These are phyloP conservation scores for Himantopus leucocephalus DNA, from an alignment of 2,113 vertebrate genomes.

Conservation along the genomic window DNA sequence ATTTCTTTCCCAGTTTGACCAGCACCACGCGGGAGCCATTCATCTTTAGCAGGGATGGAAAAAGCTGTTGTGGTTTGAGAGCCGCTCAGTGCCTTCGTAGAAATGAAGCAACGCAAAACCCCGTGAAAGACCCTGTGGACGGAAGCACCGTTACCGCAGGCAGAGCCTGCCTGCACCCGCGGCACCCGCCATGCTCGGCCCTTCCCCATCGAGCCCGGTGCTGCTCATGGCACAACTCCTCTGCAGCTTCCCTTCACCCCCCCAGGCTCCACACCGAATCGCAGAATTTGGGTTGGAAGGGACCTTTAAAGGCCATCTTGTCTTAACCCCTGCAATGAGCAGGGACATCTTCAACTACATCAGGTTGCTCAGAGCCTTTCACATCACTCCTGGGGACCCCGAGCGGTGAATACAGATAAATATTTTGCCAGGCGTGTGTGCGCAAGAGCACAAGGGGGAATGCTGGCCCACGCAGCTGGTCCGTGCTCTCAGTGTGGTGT, in stretches of 20 bases:
- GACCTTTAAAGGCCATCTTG: not conserved
- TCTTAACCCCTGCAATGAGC: not conserved
- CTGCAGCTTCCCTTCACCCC: fast-evolving
- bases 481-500: fast-evolving
- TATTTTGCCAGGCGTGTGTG: not conserved
- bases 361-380: not conserved
- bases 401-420: not conserved
- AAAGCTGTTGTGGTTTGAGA: fast-evolving
- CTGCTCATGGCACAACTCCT: not conserved
- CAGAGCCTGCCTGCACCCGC: fast-evolving
- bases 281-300: not conserved
- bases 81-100: not conserved
- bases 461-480: fast-evolving
- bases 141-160: fast-evolving
- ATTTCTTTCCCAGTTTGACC: not conserved
- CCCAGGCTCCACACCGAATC: not conserved
- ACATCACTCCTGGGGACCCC: not conserved
- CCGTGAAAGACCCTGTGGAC: fast-evolving
- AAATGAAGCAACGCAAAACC: not conserved
- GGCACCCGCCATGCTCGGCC: fast-evolving
- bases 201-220: fast-evolving
- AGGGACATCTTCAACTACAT: not conserved
- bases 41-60: not conserved
- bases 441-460: too few species aligned
- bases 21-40: not conserved